These are phyloP conservation scores for Apodemus sylvaticus DNA, from an alignment of 2,113 vertebrate species.

Conservation along the genomic window DNA sequence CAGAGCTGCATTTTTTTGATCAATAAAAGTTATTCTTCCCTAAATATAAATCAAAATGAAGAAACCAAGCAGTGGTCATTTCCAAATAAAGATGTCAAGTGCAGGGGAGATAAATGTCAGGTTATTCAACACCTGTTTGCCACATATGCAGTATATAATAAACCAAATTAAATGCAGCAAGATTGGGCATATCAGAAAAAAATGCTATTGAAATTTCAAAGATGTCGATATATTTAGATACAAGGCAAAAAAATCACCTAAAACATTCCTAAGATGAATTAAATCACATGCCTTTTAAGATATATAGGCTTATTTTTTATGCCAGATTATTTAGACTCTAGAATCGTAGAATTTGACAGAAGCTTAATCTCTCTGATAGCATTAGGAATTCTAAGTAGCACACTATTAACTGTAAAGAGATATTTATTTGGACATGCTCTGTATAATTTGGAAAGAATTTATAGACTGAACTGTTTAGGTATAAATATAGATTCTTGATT, in stretches of 20 bases:
- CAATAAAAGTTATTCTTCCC: not conserved
- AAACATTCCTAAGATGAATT: conserved; percentile 3
- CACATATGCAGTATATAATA: not conserved
- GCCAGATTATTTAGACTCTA: not conserved
- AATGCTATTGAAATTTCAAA: not conserved
- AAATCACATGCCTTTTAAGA: not conserved
- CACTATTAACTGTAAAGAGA: not conserved
- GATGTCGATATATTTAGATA: not conserved
- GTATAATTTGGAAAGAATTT: not conserved
- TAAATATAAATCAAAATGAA: not conserved
- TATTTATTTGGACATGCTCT: not conserved
- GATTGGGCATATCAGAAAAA: conserved; percentile 16
- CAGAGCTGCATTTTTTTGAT: not conserved
- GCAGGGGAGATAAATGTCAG: not conserved
- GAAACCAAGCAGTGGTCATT: not conserved
- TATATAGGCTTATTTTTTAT: not conserved
- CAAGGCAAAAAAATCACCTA: not conserved
- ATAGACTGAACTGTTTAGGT: not conserved
- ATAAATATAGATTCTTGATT: not conserved
- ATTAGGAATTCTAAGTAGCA: not conserved
- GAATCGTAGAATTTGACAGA: not conserved
- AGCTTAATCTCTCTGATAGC: not conserved
- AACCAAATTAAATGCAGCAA: not conserved
- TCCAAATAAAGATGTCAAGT: not conserved
- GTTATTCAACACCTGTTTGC: not conserved